Conservation (phyloP, 2,888 invertebrate species). For the Cephus sareptanus region DNA sequence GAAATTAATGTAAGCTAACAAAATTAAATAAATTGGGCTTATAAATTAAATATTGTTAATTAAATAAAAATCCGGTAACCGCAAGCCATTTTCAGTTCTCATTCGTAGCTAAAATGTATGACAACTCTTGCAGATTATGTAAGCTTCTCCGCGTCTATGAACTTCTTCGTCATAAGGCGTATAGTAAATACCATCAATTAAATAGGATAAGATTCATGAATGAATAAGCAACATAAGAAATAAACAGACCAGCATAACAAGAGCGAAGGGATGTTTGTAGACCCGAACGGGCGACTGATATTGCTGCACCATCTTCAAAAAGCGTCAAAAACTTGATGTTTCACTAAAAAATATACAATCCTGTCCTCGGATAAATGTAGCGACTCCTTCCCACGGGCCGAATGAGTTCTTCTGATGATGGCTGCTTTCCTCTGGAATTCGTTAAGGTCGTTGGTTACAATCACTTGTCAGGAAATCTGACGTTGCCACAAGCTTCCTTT, state of each 20-base stretch:
- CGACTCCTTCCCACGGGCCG: neutral
- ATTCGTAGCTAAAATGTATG: neutral
- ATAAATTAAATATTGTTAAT: neutral
- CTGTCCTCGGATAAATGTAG: neutral
- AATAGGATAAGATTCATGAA: neutral
- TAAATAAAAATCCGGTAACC: neutral
- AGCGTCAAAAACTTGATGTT: neutral
- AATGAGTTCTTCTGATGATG: neutral
- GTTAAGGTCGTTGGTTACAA: slow-evolving; percentile 3
- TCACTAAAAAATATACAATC: neutral
- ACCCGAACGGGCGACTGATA: slow-evolving; percentile 95
- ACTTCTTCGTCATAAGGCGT: neutral
- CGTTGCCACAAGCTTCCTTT: neutral
- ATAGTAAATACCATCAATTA: neutral
- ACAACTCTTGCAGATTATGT: neutral
- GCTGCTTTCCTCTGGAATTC: neutral
- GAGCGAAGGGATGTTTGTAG: slow-evolving; percentile 94
- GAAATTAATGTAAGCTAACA: neutral
- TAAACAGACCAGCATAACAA: slow-evolving; percentile 92
- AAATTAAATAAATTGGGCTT: neutral
- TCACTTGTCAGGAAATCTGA: slow-evolving; percentile 1
- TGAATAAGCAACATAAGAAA: slow-evolving; percentile 18
- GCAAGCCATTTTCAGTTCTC: neutral
- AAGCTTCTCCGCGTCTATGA: neutral
- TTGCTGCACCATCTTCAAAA: slow-evolving; percentile 91